Evolutionary conservation across 2,113 vertebrate species (phyloP).

Genomic region (Mirza zaza): DNA sequence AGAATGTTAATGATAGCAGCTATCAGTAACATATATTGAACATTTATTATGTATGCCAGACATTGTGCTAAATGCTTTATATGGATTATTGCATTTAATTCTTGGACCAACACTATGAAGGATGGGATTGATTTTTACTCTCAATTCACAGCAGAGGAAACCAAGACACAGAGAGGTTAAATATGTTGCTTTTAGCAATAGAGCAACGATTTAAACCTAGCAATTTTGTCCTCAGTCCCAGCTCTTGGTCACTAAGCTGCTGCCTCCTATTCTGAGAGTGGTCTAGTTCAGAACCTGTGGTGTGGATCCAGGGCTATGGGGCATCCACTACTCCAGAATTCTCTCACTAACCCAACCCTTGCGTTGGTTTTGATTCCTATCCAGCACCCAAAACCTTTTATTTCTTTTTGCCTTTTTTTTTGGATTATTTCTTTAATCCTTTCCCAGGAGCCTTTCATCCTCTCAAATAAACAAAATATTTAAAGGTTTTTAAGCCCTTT

Average conservation of each 20-base stretch:
- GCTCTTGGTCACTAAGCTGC: background rate
- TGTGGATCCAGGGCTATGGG: background rate
- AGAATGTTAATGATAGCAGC: background rate
- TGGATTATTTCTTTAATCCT: constrained; percentile 65
- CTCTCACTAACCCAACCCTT: background rate
- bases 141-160: background rate
- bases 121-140: background rate
- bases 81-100: background rate
- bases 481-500: constrained; percentile 62
- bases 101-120: background rate
- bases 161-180: background rate
- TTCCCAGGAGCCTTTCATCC: constrained; percentile 62
- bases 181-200: background rate
- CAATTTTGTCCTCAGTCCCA: background rate
- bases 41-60: background rate
- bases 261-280: background rate
- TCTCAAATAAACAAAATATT: constrained; percentile 68
- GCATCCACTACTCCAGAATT: background rate
- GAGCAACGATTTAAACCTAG: background rate
- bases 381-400: constrained; percentile 38
- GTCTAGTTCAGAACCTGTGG: background rate
- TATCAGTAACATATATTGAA: background rate
- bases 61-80: background rate
- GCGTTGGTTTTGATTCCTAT: constrained; percentile 34
- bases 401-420: constrained; percentile 55